Evolutionary conservation across 2,113 vertebrate genomes (phyloP), one percentile per base, ranked within the genome.

Genomic region (Syngnathus floridae): DNA sequence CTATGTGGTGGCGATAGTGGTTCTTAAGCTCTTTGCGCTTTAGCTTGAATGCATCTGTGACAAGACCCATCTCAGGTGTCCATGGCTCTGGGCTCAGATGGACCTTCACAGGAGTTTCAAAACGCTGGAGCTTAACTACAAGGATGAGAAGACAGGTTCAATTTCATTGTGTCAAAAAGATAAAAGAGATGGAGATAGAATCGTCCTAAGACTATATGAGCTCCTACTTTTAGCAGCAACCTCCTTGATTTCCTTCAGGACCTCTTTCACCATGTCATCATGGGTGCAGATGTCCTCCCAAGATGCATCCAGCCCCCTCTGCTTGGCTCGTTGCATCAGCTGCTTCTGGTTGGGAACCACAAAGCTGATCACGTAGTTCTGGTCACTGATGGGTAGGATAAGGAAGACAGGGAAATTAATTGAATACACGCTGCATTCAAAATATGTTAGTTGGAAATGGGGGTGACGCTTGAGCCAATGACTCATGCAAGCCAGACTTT

Each of bases 1-100:
- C 95, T 7, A 99, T 99, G 82, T 98, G 93, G 0, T 91, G 91
- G 76, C 94, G 89, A 88, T 98, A 99, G 89, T 97, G 94, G 82
- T 95, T 94, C 90, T 93, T 97, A 78, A 98, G 86, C 79, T 98
- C 95, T 86, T 95, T 99, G 74, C 97, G 93, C 87, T 95, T 98
- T 84, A 99, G 87, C 82, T 99, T 99, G 88, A 99, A 99, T 0
- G 97, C 96, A 5, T 99, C 97, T 0, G 97, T 99, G 45, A 99
- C 95, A 1, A 99, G 81, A 17, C 97, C 97, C 0, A 95, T 99
- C 86, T 99, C 97, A 0, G 96, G 96, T 2, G 97, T 99, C 97
- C 97, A 99, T 0, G 93, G 93, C 19, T 98, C 94, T 4, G 95
- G 91, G 79, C 95, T 98, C 65, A 99, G 77, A 35, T 93, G 84